Evolutionary conservation across 2,888 invertebrate genomes (phyloP).

Genomic region (Escarpia spicata): DNA sequence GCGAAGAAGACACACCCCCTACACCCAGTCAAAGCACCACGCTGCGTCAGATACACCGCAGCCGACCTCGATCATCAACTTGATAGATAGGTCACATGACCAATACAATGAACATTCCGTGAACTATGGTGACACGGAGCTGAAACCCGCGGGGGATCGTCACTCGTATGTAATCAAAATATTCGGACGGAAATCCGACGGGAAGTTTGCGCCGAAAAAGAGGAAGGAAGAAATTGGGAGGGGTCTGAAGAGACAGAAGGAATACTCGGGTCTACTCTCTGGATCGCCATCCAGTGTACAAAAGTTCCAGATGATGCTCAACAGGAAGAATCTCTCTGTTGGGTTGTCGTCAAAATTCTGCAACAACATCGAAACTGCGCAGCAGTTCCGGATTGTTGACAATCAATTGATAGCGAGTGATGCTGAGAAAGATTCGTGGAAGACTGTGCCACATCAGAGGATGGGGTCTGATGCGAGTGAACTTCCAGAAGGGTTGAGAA

Average conservation of each 20-base stretch:
- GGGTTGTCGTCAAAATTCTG: constrained; percentile 12
- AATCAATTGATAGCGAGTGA: neutral
- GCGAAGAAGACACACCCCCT: neutral
- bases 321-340: neutral
- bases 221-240: neutral
- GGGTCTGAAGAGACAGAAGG: neutral
- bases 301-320: neutral
- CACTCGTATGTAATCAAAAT: neutral
- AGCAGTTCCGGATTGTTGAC: neutral
- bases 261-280: neutral
- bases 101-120: neutral
- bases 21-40: constrained; percentile 7
- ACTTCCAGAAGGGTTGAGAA: neutral
- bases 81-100: neutral
- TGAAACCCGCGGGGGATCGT: neutral
- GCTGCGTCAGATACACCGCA: neutral
- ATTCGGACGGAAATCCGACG: neutral
- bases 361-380: neutral
- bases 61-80: neutral
- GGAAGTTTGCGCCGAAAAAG: neutral
- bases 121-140: neutral
- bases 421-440: neutral
- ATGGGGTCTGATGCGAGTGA: neutral
- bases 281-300: neutral
- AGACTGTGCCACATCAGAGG: neutral